Conservation (phyloP, 2,113 vertebrate species). For the Sander lucioperca region DNA sequence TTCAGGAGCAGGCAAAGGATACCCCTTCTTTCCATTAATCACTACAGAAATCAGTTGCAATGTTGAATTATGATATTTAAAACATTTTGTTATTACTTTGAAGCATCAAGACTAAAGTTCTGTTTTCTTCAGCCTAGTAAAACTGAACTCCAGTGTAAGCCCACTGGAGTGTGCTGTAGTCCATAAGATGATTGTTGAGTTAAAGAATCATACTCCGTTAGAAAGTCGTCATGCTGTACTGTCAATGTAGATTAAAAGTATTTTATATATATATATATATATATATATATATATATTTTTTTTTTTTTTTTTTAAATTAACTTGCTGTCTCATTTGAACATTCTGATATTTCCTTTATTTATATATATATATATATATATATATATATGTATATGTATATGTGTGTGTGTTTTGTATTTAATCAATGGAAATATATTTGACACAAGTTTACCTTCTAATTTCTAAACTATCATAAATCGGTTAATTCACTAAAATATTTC, state of each 20-base stretch:
- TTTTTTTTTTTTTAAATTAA: constrained; percentile 11
- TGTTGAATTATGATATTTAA: neutral
- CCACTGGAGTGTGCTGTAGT: constrained; percentile 46
- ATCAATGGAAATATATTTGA: constrained; percentile 52
- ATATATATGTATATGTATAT: too few relatives aligned
- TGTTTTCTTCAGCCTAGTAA: neutral
- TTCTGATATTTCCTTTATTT: constrained; percentile 50
- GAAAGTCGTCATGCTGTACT: constrained; percentile 22
- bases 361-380: too few relatives aligned
- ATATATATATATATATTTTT: too few relatives aligned
- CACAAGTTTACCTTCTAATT: constrained; percentile 5
- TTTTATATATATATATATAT: neutral
- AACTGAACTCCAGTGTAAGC: neutral
- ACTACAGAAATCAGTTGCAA: neutral
- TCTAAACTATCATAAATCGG: neutral
- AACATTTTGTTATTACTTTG: neutral
- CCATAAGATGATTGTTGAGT: neutral
- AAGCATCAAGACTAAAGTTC: neutral
- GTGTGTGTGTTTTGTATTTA: constrained; percentile 53
- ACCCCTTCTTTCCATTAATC: neutral
- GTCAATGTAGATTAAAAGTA: constrained; percentile 2
- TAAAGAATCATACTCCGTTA: neutral
- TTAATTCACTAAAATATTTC: neutral
- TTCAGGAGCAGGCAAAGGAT: neutral
- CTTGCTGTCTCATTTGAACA: constrained; percentile 30